Conservation (phyloP, 1,140 invertebrate genomes). For the Triops cancriformis region DNA sequence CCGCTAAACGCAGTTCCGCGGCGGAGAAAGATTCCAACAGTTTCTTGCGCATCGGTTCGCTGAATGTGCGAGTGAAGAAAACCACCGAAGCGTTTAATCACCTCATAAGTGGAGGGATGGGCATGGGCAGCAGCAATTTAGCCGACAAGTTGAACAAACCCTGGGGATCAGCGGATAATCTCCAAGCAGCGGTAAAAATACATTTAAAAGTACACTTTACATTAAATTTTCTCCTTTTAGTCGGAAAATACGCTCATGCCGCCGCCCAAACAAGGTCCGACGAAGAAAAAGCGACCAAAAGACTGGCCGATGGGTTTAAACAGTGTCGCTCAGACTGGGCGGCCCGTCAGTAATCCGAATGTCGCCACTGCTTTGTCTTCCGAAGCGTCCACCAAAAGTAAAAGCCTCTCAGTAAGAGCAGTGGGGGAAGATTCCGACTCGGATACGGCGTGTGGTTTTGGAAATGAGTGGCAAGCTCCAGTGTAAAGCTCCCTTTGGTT, state of each 20-base stretch:
- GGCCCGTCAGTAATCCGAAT: conserved; percentile 23
- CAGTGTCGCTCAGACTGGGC: conserved; percentile 18
- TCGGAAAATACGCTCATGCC: conserved; percentile 51
- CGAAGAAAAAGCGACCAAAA: conserved; percentile 53
- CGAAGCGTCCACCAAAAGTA: conserved; percentile 26
- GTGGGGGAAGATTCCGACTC: conserved; percentile 59
- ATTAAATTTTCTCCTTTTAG: conserved; percentile 26
- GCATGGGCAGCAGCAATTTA: conserved; percentile 40
- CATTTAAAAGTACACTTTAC: conserved; percentile 9
- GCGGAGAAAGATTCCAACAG: conserved; percentile 63
- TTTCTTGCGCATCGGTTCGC: conserved; percentile 79
- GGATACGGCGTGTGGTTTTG: conserved; percentile 71
- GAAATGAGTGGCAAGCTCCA: conserved; percentile 51
- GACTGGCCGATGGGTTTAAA: conserved; percentile 19
- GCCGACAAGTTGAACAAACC: conserved; percentile 60
- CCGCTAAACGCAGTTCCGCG: conserved; percentile 59
- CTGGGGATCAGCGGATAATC: conserved; percentile 78
- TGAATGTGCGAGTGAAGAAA: conserved; percentile 83
- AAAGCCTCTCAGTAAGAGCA: conserved; percentile 40
- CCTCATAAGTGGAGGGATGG: conserved; percentile 63
- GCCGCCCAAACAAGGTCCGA: conserved; percentile 55
- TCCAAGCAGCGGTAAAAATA: conserved; percentile 45
- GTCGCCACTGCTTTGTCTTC: conserved; percentile 37
- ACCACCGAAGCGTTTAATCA: conserved; percentile 83
- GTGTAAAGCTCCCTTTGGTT: no score